Conservation (phyloP, 2,797 vertebrate genomes). For the Xenops minutus region DNA sequence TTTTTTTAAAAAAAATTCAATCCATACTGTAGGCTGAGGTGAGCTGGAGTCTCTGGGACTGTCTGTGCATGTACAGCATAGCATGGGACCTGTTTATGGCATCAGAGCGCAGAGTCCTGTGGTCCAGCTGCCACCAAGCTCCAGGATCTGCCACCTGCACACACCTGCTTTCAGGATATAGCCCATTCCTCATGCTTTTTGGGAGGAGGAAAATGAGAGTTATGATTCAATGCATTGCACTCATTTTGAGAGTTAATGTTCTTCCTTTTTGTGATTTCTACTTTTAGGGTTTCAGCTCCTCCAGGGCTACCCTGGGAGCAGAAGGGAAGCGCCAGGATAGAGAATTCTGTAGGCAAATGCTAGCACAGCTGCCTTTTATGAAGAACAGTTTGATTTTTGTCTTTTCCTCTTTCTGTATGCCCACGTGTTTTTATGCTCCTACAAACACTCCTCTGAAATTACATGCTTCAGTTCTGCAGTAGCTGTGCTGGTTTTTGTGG, state of each 20-base stretch:
- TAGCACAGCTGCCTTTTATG: neutral
- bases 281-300: neutral
- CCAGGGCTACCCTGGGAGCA: neutral
- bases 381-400: constrained; percentile 27
- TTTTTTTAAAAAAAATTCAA: neutral
- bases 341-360: neutral
- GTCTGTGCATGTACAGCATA: neutral
- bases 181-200: accelerated
- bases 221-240: neutral
- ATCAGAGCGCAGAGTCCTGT: neutral
- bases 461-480: neutral
- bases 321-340: neutral
- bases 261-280: neutral
- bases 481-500: neutral
- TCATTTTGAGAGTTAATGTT: neutral
- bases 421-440: constrained; percentile 26
- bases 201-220: neutral
- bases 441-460: constrained; percentile 25
- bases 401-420: constrained; percentile 14
- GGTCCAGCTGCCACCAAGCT: neutral
- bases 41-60: neutral
- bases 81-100: neutral
- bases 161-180: neutral
- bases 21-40: neutral
- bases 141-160: neutral